These are phyloP conservation scores for Hirtodrosophila histrioides DNA, from an alignment of 2,888 invertebrate genomes.

Conservation along the genomic window DNA sequence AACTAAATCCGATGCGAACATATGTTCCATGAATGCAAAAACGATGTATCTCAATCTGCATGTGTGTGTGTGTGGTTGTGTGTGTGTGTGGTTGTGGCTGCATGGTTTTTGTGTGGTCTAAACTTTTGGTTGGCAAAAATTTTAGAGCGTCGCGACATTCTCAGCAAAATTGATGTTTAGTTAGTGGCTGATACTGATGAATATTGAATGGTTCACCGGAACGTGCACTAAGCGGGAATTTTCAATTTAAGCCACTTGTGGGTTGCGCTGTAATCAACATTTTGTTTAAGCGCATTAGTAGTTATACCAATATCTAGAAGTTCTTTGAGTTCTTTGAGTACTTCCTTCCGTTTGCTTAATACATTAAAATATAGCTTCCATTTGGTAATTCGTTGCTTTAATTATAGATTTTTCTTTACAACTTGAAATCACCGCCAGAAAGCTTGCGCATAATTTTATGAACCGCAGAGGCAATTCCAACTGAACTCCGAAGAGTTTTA, in stretches of 20 bases:
- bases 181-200: constrained; percentile 38
- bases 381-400: too few species aligned
- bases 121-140: constrained; percentile 47
- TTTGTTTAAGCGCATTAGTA: too few species aligned
- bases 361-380: too few species aligned
- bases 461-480: too few species aligned
- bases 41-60: constrained; percentile 57
- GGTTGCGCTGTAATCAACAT: not conserved
- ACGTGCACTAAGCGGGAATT: constrained; percentile 10
- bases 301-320: too few species aligned
- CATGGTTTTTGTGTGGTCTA: constrained; percentile 31
- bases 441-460: too few species aligned
- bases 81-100: constrained; percentile 19
- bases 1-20: constrained; percentile 62
- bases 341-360: too few species aligned
- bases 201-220: constrained; percentile 43
- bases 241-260: constrained; percentile 19
- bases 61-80: constrained; percentile 11
- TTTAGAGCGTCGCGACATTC: constrained; percentile 23
- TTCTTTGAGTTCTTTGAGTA: too few species aligned
- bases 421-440: too few species aligned
- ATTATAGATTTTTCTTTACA: too few species aligned
- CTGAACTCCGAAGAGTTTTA: too few species aligned
- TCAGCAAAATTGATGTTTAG: constrained; percentile 24
- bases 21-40: constrained; percentile 69